These are phyloP conservation scores for Thymelicus lineola DNA, from an alignment of 2,888 invertebrate genomes.

Conservation along the genomic window DNA sequence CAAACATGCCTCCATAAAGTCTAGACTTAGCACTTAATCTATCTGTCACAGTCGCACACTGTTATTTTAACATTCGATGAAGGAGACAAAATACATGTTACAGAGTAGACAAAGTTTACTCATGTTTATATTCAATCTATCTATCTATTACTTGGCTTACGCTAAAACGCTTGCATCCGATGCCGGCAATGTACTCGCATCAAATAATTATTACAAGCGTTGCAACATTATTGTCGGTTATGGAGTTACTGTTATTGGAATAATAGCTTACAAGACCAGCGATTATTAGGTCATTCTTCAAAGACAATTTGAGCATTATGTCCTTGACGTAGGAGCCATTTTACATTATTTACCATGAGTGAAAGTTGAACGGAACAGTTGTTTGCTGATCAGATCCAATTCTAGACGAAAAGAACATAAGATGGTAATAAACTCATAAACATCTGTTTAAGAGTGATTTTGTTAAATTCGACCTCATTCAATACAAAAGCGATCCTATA, in stretches of 20 bases:
- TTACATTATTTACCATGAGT: conserved; percentile 4
- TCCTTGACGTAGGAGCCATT: conserved; percentile 14
- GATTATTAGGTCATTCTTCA: background rate
- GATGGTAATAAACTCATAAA: background rate
- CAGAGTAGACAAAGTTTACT: background rate
- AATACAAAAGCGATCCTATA: background rate
- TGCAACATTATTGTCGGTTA: background rate
- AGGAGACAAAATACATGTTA: conserved; percentile 14
- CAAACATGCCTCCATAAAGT: conserved; percentile 25
- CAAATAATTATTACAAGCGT: background rate
- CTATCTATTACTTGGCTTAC: background rate
- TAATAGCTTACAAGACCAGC: background rate
- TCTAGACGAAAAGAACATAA: conserved; percentile 7
- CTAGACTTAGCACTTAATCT: conserved; percentile 21
- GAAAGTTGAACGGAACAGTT: conserved; percentile 21
- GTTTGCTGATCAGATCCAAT: conserved; percentile 9
- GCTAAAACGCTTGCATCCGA: background rate
- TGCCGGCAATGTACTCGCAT: background rate
- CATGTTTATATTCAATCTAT: conserved; percentile 8
- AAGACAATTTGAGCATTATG: conserved; percentile 1
- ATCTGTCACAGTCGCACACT: conserved; percentile 22
- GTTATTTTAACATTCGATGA: conserved; percentile 20
- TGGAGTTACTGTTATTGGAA: background rate
- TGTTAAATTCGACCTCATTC: background rate
- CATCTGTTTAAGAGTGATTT: conserved; percentile 9